These are phyloP conservation scores for Formica aserva DNA, from an alignment of 2,888 invertebrate species.

Conservation along the genomic window DNA sequence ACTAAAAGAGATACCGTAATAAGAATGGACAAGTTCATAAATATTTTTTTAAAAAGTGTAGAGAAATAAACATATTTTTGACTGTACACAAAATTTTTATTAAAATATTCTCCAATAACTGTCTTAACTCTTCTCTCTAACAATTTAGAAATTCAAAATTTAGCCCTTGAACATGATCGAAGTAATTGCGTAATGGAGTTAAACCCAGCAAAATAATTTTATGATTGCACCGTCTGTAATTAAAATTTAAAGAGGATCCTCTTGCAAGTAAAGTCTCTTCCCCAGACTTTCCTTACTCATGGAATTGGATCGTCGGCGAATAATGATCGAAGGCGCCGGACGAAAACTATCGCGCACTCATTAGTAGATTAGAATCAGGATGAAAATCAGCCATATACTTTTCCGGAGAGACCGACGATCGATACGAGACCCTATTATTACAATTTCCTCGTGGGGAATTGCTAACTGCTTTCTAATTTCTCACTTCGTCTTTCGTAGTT, in stretches of 20 bases:
- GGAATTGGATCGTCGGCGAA: constrained; percentile 47
- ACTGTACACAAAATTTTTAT: constrained; percentile 1
- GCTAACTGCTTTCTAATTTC: constrained; percentile 4
- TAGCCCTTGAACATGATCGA: neutral
- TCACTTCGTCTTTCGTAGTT: neutral
- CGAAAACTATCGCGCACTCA: constrained; percentile 27
- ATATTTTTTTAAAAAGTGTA: neutral
- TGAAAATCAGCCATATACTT: constrained; percentile 20
- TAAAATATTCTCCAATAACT: neutral
- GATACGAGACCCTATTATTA: neutral
- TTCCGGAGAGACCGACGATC: constrained; percentile 1
- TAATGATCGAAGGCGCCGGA: constrained; percentile 18
- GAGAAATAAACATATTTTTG: neutral
- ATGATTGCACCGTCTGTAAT: constrained; percentile 24
- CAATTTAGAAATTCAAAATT: constrained; percentile 7
- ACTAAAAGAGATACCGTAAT: too few relatives aligned
- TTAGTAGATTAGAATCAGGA: constrained; percentile 44
- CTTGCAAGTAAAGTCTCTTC: neutral
- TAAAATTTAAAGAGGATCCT: constrained; percentile 33
- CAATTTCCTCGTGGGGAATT: neutral
- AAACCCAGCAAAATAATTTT: constrained; percentile 30
- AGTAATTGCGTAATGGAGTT: constrained; percentile 67
- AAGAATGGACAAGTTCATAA: neutral
- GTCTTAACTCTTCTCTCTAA: neutral
- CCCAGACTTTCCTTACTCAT: constrained; percentile 27